Conservation (phyloP, 2,797 vertebrate species). For the Falco rusticolus region DNA sequence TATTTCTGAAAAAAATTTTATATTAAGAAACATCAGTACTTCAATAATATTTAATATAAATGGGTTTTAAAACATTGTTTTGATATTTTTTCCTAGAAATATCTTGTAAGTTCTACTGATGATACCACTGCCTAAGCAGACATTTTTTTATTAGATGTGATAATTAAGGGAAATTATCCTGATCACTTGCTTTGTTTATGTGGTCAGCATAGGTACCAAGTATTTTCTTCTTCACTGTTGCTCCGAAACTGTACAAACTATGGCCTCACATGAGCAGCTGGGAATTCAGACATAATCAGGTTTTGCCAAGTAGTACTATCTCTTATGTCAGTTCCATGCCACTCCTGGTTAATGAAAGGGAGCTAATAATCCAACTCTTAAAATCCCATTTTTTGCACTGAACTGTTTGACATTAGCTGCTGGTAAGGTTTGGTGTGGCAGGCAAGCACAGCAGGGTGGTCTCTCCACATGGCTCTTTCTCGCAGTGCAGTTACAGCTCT, state of each 20-base stretch:
- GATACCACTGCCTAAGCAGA: neutral
- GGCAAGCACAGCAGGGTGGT: neutral
- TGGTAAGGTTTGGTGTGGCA: neutral
- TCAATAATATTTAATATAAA: neutral
- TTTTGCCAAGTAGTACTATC: neutral
- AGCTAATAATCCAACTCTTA: neutral
- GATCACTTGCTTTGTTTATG: neutral
- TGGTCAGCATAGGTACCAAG: neutral
- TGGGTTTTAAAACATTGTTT: neutral
- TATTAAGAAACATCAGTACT: neutral
- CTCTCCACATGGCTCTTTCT: neutral
- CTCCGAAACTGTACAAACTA: neutral
- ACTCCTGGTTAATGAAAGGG: neutral
- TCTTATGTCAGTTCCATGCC: neutral
- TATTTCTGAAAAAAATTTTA: neutral
- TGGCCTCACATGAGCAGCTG: fast-evolving
- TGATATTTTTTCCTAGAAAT: neutral
- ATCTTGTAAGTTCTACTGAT: neutral
- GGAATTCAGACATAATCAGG: neutral
- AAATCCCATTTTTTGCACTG: neutral
- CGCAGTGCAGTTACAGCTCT: neutral
- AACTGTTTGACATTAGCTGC: neutral
- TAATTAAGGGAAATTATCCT: neutral
- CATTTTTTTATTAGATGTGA: neutral
- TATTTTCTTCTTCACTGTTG: neutral